Conservation (phyloP, 2,888 invertebrate genomes). For the Tanaodytes sp. region DNA sequence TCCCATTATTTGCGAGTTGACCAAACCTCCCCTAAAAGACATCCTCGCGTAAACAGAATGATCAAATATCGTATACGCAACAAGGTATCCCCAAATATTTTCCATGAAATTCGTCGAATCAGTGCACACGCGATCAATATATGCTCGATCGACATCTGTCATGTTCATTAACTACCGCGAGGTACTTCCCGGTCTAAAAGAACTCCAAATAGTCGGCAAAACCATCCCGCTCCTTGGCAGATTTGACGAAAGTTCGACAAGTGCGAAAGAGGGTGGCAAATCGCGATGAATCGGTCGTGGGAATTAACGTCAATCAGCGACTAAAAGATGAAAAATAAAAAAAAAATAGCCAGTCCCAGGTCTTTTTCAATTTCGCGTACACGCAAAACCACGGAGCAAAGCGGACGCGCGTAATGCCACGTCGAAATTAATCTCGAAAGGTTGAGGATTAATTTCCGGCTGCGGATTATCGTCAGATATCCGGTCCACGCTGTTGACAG, state of each 20-base stretch:
- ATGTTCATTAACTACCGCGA: too few relatives aligned
- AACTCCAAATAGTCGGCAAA: neutral
- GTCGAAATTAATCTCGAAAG: conserved; percentile 60
- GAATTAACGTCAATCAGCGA: too few relatives aligned
- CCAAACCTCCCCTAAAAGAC: too few relatives aligned
- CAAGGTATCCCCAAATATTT: conserved; percentile 25
- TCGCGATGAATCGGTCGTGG: neutral
- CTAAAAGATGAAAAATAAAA: too few relatives aligned
- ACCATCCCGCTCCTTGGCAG: too few relatives aligned
- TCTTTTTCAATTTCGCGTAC: conserved; percentile 23
- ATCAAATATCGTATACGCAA: too few relatives aligned
- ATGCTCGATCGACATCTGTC: conserved; percentile 28
- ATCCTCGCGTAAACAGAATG: too few relatives aligned
- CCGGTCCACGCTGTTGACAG: conserved; percentile 49
- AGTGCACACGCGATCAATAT: conserved; percentile 25
- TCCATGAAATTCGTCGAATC: conserved; percentile 2
- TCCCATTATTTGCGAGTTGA: too few relatives aligned
- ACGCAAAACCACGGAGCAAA: conserved; percentile 30
- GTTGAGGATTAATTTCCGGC: conserved; percentile 64
- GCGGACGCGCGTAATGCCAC: conserved; percentile 38
- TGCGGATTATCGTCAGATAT: conserved; percentile 62
- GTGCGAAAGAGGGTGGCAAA: neutral
- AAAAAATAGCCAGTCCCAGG: neutral
- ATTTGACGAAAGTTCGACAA: too few relatives aligned
- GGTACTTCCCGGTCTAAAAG: too few relatives aligned